phyloP scores from a whole-genome alignment of 2,888 invertebrate genomes.

The Unio delphinus region DNA sequence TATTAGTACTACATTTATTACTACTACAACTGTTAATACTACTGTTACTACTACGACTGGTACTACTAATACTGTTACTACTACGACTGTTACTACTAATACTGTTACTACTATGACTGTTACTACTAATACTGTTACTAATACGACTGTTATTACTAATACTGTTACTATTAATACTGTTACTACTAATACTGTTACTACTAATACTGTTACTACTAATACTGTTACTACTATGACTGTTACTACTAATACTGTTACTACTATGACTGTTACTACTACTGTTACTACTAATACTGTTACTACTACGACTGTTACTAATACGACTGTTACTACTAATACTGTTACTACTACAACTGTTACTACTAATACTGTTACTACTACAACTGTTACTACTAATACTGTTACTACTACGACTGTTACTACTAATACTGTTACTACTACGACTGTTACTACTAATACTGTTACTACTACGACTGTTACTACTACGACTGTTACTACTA shows the following conservation, averaged over 20 bases:
- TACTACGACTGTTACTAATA: background rate
- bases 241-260: slow-evolving; percentile 2
- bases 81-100: too few species aligned
- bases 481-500: background rate
- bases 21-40: too few species aligned
- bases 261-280: slow-evolving; percentile 1
- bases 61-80: too few species aligned
- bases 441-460: background rate
- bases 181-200: too few species aligned
- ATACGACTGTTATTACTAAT: too few species aligned
- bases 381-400: background rate
- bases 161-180: too few species aligned
- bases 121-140: too few species aligned
- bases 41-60: too few species aligned
- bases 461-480: background rate
- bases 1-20: too few species aligned
- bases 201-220: background rate
- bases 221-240: slow-evolving; percentile 7
- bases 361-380: background rate
- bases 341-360: background rate
- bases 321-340: background rate
- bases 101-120: too few species aligned
- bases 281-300: slow-evolving; percentile 3
- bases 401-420: background rate
- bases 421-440: background rate